These are phyloP conservation scores for Pseudobourletiella spinata DNA, from an alignment of 1,140 invertebrate species.

Conservation along the genomic window DNA sequence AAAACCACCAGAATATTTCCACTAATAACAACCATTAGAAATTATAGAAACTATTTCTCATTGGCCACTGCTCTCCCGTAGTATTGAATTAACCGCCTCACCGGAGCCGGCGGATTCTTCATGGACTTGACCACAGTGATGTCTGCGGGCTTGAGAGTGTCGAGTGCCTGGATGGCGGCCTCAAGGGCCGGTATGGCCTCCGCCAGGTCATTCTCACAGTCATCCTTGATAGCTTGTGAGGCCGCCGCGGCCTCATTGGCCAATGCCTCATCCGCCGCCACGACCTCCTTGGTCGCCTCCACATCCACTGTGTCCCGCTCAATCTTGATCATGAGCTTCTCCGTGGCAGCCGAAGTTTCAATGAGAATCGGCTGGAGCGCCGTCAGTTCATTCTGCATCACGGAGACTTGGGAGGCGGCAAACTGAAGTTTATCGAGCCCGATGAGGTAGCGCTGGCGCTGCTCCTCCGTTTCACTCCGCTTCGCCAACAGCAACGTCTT, in stretches of 20 bases:
- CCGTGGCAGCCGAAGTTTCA: constrained; percentile 85
- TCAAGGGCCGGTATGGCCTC: constrained; percentile 92
- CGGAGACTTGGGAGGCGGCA: constrained; percentile 76
- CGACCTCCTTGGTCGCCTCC: constrained; percentile 90
- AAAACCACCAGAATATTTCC: too few relatives aligned
- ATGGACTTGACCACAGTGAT: constrained; percentile 93
- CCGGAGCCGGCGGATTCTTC: constrained; percentile 91
- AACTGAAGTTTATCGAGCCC: constrained; percentile 89
- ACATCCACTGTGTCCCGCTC: constrained; percentile 95
- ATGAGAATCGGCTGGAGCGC: constrained; percentile 81
- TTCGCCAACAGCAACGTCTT: constrained; percentile 54
- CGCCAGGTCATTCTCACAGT: constrained; percentile 92
- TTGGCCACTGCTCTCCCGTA: not conserved
- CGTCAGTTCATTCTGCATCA: constrained; percentile 82
- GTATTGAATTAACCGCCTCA: too few relatives aligned
- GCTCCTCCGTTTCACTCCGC: constrained; percentile 60
- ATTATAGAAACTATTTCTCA: not conserved
- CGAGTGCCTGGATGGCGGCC: constrained; percentile 65
- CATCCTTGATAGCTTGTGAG: constrained; percentile 94
- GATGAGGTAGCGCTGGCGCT: constrained; percentile 66
- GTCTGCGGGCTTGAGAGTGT: constrained; percentile 87
- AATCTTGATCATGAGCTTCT: constrained; percentile 92
- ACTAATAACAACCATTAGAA: too few relatives aligned
- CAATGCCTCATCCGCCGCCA: constrained; percentile 87
- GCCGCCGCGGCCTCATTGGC: constrained; percentile 93